A percentile compares a stretch with the other conserved stretches of the same genome.
Conservation (phyloP, 2,113 vertebrate genomes). For the Piprites chloris region DNA sequence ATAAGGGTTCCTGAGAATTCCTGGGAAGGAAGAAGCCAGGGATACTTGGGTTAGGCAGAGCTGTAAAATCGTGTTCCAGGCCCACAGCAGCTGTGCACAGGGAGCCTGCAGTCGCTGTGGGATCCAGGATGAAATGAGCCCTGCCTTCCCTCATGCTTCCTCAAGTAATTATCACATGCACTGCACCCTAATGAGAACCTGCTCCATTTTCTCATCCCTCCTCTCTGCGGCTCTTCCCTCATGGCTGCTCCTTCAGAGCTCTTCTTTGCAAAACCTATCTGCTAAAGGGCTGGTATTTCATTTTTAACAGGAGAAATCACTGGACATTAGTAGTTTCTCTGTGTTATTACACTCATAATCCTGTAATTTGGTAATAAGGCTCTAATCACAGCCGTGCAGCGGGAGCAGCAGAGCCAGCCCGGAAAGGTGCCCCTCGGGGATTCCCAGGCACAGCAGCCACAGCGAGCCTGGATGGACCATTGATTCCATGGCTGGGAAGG, state of each 20-base stretch:
- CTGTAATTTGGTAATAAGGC: conserved; percentile 15
- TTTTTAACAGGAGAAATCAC: not conserved
- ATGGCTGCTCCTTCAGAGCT: not conserved
- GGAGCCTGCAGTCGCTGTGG: not conserved
- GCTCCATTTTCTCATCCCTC: conserved; percentile 33
- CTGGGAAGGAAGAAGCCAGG: not conserved
- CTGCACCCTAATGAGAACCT: conserved; percentile 32
- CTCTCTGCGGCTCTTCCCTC: not conserved
- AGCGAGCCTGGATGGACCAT: not conserved
- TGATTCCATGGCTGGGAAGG: not conserved
- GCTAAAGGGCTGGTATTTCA: not conserved
- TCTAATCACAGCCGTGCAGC: not conserved
- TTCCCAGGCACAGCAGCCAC: not conserved
- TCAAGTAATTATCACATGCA: not conserved
- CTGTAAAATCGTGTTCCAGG: not conserved
- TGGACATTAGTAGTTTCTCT: not conserved
- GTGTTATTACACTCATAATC: not conserved
- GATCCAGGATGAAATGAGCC: conserved; percentile 10
- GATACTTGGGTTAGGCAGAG: not conserved
- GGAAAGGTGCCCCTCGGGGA: not conserved
- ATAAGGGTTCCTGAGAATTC: not conserved
- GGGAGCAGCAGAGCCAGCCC: not conserved
- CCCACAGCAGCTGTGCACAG: not conserved
- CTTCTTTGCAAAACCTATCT: not conserved
- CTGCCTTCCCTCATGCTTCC: not conserved